phyloP scores from a whole-genome alignment of 2,797 vertebrate species.

The Cynopterus sphinx region DNA sequence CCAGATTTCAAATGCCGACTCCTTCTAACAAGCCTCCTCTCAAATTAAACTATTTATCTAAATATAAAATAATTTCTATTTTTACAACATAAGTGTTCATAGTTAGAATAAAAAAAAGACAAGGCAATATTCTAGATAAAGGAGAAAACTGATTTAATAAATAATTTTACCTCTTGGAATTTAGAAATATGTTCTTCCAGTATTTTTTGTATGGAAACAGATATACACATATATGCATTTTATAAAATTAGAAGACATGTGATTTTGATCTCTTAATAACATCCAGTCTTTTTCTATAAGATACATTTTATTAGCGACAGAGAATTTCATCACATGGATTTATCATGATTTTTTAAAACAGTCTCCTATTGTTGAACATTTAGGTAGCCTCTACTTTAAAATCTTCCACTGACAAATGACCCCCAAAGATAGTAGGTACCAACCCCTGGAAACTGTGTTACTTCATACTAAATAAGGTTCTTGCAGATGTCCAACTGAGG shows the following conservation, averaged over 20 bases:
- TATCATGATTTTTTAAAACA: background rate
- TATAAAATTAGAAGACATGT: background rate
- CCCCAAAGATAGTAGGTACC: background rate
- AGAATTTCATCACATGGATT: background rate
- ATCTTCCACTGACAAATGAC: background rate
- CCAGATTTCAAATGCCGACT: background rate
- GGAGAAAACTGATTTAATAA: background rate
- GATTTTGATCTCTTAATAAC: conserved; percentile 14
- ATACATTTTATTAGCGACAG: background rate
- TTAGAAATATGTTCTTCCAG: background rate
- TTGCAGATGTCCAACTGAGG: background rate
- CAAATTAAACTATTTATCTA: background rate
- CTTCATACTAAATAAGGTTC: background rate
- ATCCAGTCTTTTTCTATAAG: conserved; percentile 9
- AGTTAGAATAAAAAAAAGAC: background rate
- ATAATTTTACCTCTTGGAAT: background rate
- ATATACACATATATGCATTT: background rate
- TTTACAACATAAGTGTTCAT: background rate
- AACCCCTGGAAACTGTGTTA: background rate
- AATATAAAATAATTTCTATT: background rate
- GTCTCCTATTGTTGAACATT: background rate
- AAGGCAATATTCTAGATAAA: background rate
- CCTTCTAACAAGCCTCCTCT: background rate
- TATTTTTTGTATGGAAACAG: background rate
- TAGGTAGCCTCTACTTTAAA: background rate